Evolutionary conservation across 2,888 invertebrate genomes (phyloP), one percentile per base, ranked within the genome.

Genomic region (Thymelicus acteon): DNA sequence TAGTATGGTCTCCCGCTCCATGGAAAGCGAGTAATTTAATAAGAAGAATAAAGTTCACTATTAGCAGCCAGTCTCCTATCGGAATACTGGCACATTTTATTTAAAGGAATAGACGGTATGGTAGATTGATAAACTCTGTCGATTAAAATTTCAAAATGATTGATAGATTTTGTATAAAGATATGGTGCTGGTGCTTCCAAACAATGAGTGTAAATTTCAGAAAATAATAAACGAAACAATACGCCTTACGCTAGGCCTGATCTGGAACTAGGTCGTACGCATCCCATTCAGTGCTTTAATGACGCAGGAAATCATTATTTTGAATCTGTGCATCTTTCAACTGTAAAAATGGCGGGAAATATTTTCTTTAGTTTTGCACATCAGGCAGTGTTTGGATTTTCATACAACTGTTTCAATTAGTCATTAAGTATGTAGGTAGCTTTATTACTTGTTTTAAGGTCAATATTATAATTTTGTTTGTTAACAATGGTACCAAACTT

Each of bases 241-340:
- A 39, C 31, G 40, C n/a, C 52, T 64, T 49, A 70, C 70, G 70
- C 70, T 63, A 60, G 60, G 57, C 70, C 63, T 60, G 58, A 63
- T 49, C 54, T 60, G 12, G n/a, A 70, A 68, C 48, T 70, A 64
- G 70, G 70, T 70, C 70, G 64, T 64, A 70, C 70, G 64, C 64
- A 70, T 63, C 63, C 69, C 70, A 64, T 70, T 64, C 70, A 63
- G 37, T 6, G 58, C 58, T 49, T 63, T 70, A 70, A 70, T 70
- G 70, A 70, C 60, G 64, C 63, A 64, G 70, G 70, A 70, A 70
- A 70, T 70, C 70, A 70, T 70, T 70, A 70, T 70, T 70, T 70
- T 70, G 58, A 63, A 15, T 64, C 70, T 70, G 62, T 64, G 58
- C 68, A 62, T 68, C 63, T 60, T 69, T 60, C 37, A 70, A 39